Evolutionary conservation across 2,888 invertebrate genomes (phyloP).

Genomic region (Hoplodrina blanda): DNA sequence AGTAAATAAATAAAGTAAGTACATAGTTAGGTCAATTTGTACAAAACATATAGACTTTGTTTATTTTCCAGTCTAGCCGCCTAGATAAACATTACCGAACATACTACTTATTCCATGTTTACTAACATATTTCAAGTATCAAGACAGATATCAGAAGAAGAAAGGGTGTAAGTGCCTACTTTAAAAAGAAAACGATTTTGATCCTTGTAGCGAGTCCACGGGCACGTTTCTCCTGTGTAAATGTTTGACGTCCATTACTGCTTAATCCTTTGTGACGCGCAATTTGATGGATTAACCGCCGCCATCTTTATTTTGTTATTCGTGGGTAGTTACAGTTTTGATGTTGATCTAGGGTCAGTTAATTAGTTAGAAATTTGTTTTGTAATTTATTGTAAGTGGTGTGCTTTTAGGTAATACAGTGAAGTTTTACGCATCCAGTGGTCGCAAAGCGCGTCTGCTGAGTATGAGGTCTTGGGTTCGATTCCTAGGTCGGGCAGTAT

Average conservation of each 20-base stretch:
- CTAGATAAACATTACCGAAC: constrained; percentile 13
- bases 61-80: constrained; percentile 33
- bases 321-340: constrained; percentile 25
- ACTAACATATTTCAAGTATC: constrained; percentile 41
- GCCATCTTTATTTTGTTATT: constrained; percentile 60
- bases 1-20: too few relatives aligned
- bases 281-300: constrained; percentile 77
- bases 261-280: constrained; percentile 75
- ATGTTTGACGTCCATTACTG: constrained; percentile 86
- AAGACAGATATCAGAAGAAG: constrained; percentile 11
- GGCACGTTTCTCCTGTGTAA: constrained; percentile 79
- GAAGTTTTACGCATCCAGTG: too few relatives aligned
- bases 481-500: too few relatives aligned
- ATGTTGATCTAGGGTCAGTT: constrained; percentile 34
- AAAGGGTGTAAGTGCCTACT: constrained; percentile 52
- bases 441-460: too few relatives aligned
- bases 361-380: constrained; percentile 18
- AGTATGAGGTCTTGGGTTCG: too few relatives aligned
- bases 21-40: not conserved
- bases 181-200: constrained; percentile 78
- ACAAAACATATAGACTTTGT: constrained; percentile 21
- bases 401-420: too few relatives aligned
- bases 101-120: constrained; percentile 17
- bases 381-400: too few relatives aligned
- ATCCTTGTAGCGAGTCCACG: constrained; percentile 74